Percentiles rank a stretch among this genome's conserved stretches.
Conservation (phyloP, 2,888 invertebrate species). For the Sepiola atlantica region DNA sequence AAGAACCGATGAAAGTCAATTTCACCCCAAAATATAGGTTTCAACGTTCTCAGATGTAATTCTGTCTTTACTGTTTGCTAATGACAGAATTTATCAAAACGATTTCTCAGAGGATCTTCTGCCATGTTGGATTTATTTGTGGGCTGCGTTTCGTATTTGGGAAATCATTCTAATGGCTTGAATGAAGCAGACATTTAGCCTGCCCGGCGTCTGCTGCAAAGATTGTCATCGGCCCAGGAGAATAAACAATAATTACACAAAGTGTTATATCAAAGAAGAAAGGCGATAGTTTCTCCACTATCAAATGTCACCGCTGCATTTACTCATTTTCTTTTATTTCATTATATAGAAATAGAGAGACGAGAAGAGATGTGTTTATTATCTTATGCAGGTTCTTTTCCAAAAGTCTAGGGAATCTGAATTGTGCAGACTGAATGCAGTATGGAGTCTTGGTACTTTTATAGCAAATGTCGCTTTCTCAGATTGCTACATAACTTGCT, state of each 20-base stretch:
- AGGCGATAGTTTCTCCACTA: neutral
- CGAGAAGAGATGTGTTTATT: neutral
- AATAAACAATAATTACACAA: neutral
- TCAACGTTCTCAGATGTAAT: neutral
- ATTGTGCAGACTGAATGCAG: too few relatives aligned
- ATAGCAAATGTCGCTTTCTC: too few relatives aligned
- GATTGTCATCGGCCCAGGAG: neutral
- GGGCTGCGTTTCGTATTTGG: neutral
- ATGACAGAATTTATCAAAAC: neutral
- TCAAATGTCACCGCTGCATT: neutral
- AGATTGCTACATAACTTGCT: too few relatives aligned
- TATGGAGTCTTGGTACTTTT: too few relatives aligned
- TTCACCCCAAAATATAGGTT: too few relatives aligned
- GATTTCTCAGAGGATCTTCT: neutral
- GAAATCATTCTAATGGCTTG: slow-evolving; percentile 7
- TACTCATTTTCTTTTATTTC: neutral
- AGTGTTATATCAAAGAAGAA: neutral
- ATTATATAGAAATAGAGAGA: neutral
- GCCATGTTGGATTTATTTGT: neutral
- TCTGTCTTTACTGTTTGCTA: neutral
- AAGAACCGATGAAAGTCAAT: too few relatives aligned
- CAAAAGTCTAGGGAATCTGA: neutral
- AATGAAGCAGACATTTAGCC: slow-evolving; percentile 32
- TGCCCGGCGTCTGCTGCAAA: neutral
- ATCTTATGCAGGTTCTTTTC: neutral